Conservation (phyloP, 2,888 invertebrate species). For the Anthrax anthrax region DNA sequence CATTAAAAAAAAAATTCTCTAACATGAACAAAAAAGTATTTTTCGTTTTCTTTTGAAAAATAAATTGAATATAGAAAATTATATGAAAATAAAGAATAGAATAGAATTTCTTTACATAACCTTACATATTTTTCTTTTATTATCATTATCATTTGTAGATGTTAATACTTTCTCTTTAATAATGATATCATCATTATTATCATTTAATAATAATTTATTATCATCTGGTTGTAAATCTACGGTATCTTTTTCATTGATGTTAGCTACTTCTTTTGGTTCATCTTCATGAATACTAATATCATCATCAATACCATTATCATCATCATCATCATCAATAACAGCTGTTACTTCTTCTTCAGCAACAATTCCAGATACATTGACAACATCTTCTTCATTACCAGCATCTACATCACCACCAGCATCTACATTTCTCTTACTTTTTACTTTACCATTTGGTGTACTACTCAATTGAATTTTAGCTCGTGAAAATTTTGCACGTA, state of each 20-base stretch:
- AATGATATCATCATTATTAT: not conserved
- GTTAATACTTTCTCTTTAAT: not conserved
- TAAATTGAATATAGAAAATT: too few relatives aligned
- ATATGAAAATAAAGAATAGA: not conserved
- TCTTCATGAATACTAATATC: not conserved
- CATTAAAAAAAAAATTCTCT: too few relatives aligned
- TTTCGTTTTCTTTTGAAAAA: too few relatives aligned
- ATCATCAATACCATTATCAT: too few relatives aligned
- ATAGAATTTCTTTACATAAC: not conserved
- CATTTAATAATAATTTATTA: not conserved
- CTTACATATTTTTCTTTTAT: not conserved
- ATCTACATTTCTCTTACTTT: not conserved
- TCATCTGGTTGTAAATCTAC: not conserved
- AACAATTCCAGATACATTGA: not conserved
- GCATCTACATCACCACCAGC: not conserved
- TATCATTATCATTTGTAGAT: not conserved
- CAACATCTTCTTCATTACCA: not conserved
- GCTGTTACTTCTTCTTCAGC: not conserved
- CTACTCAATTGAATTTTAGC: slow-evolving; percentile 20
- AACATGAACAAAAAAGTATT: too few relatives aligned
- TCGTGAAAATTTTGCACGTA: slow-evolving; percentile 26
- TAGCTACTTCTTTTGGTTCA: not conserved
- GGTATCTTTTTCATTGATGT: not conserved
- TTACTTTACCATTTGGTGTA: slow-evolving; percentile 16
- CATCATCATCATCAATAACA: not conserved